Percentiles rank a stretch among this genome's conserved stretches.
These are phyloP conservation scores for Tenthredo notha DNA, from an alignment of 2,888 invertebrate species.

Conservation along the genomic window DNA sequence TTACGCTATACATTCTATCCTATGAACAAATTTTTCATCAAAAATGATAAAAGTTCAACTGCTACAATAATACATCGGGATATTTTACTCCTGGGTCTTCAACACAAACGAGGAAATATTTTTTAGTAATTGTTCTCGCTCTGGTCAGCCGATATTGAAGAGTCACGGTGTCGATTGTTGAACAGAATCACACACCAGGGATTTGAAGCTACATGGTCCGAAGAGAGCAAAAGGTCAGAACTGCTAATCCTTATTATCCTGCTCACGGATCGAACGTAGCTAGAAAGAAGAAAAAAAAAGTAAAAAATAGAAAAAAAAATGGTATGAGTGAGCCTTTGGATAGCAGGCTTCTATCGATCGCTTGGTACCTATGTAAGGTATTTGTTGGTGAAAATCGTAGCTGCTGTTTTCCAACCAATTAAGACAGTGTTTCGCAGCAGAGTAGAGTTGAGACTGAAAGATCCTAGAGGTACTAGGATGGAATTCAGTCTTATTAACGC, in stretches of 20 bases:
- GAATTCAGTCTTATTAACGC: constrained; percentile 51
- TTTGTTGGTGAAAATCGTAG: constrained; percentile 1
- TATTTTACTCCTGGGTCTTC: not conserved
- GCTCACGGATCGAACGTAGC: not conserved
- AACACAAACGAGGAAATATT: not conserved
- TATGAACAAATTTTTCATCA: not conserved
- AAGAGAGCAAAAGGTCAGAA: constrained; percentile 17
- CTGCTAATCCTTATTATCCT: constrained; percentile 24
- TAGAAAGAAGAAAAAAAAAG: not conserved
- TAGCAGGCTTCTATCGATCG: not conserved
- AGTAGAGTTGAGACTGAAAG: not conserved
- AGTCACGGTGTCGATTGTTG: constrained; percentile 24
- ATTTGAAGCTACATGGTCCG: not conserved
- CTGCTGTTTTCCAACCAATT: constrained; percentile 46
- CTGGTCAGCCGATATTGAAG: constrained; percentile 26
- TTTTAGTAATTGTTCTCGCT: not conserved
- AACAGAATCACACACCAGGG: constrained; percentile 22
- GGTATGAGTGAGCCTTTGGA: not conserved
- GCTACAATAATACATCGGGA: not conserved
- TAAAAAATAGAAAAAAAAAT: not conserved
- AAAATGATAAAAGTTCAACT: not conserved
- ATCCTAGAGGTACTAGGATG: constrained; percentile 23
- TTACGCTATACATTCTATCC: not conserved
- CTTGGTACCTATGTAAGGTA: not conserved
- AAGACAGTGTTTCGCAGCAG: constrained; percentile 16